Conservation (phyloP, 2,888 invertebrate genomes). For the Laspeyria flexula region DNA sequence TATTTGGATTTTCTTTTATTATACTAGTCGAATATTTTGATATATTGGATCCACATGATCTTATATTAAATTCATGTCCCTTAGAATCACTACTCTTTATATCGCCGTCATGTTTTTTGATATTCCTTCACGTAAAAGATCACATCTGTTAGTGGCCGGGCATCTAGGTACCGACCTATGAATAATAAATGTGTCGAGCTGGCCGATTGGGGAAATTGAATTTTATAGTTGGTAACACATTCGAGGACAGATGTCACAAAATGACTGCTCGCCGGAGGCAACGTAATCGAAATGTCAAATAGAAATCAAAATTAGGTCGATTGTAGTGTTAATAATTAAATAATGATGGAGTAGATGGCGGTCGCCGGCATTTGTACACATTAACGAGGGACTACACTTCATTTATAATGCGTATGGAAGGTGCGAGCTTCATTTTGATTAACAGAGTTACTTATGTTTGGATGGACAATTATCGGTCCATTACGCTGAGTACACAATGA, state of each 20-base stretch:
- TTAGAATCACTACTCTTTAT: constrained; percentile 70
- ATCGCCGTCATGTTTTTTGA: constrained; percentile 74
- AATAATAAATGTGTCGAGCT: constrained; percentile 85
- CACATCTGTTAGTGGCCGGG: constrained; percentile 84
- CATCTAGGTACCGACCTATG: constrained; percentile 81
- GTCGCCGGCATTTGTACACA: constrained; percentile 62
- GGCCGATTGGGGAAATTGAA: constrained; percentile 86
- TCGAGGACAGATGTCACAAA: constrained; percentile 85
- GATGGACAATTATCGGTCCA: constrained; percentile 84
- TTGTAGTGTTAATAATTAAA: constrained; percentile 86
- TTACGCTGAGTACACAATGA: constrained; percentile 77
- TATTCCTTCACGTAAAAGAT: constrained; percentile 85
- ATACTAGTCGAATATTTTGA: constrained; percentile 53
- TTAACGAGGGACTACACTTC: constrained; percentile 56
- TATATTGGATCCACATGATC: constrained; percentile 66
- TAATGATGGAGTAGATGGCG: constrained; percentile 70
- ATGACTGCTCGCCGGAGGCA: constrained; percentile 77
- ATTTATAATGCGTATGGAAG: constrained; percentile 62
- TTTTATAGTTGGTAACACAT: constrained; percentile 85
- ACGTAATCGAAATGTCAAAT: constrained; percentile 84
- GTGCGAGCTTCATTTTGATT: constrained; percentile 80
- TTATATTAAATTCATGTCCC: constrained; percentile 75
- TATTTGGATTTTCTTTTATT: constrained; percentile 50
- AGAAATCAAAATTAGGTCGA: constrained; percentile 86
- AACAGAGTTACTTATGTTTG: constrained; percentile 84